Base-by-base conservation (phyloP, 2,113 vertebrate species). In the Caretta caretta region DNA sequence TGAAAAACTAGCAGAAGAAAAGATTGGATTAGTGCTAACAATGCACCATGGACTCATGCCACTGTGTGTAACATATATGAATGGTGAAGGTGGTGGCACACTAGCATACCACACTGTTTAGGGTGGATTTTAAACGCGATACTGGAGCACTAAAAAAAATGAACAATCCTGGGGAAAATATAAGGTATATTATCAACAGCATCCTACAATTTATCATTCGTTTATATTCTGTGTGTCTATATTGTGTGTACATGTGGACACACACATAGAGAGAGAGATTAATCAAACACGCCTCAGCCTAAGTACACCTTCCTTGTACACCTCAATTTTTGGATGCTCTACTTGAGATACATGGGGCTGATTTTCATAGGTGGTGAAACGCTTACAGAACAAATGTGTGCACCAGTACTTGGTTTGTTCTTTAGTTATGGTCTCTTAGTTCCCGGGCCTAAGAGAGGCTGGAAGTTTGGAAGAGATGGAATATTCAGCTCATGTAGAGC, bases 271-370 rank as follows among this genome's bases (percentile, higher is more conserved):
- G 17, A 53, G 17, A 53, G 7, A 56, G 3, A 53, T 5, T 17
- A 53, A 17, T 16, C 54, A 56, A 22, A 56, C 54, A 56, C 54
- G 10, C 54, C 27, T 78, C 54, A 81, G 51, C 19, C 76, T 31
- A 14, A 24, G 10, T 42, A 42, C 42, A 42, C 42, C 27, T 78
- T 76, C 8, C 38, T 13, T 62, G 20, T 48, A 20, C 0, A 1
- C 27, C 0, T 85, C 27, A 17, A 24, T 56, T 94, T 49, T 49
- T 76, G 80, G 2, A 42, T 2, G 1, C 20, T 69, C 6, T 42
- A 1, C 11, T 4, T 5, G n/a, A 51, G 11, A 54, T 13, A 49
- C 31, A 29, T 3, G 27, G 38, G 31, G 22, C 0, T 0, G 9
- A 10, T 1, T 56, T 38, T 48, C 13, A 3, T 16, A 8, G 24